Percentiles rank a stretch among this genome's conserved stretches.
Evolutionary conservation across 2,797 vertebrate species (phyloP).

Genomic region (Sylvilagus floridanus): DNA sequence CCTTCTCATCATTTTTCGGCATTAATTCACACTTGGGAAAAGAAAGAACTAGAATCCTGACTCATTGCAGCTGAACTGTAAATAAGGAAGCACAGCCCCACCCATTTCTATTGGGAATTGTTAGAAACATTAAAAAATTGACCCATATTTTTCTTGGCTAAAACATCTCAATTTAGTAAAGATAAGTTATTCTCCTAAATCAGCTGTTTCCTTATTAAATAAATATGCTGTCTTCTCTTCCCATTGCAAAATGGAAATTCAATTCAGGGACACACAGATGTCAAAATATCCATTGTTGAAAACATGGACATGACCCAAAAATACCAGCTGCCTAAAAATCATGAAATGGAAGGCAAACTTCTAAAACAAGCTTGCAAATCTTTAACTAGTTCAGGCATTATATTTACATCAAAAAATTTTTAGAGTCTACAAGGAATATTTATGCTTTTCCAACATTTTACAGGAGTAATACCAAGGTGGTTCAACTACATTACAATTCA

Average conservation of each 20-base stretch:
- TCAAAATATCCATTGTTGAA: conserved; percentile 17
- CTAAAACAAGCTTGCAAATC: not conserved
- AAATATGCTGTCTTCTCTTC: conserved; percentile 22
- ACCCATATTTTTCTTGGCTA: conserved; percentile 71
- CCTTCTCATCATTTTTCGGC: conserved; percentile 51
- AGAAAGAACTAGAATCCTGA: conserved; percentile 54
- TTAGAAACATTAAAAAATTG: conserved; percentile 55
- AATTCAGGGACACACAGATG: not conserved
- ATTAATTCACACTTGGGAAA: conserved; percentile 51
- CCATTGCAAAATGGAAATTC: conserved; percentile 54
- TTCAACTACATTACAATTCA: not conserved
- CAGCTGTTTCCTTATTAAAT: conserved; percentile 28
- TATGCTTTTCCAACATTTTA: conserved; percentile 33
- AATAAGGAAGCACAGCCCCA: conserved; percentile 39
- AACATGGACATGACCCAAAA: conserved; percentile 14
- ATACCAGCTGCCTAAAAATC: conserved; percentile 28
- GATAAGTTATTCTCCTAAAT: conserved; percentile 62
- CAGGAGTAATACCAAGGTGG: not conserved
- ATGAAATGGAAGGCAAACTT: conserved; percentile 35
- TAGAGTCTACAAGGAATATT: conserved; percentile 49
- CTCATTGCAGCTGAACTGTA: conserved; percentile 68
- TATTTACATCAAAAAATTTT: conserved; percentile 49
- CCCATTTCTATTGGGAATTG: conserved; percentile 71
- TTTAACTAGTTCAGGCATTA: conserved; percentile 35
- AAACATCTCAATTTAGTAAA: conserved; percentile 64